Conservation (phyloP, 2,113 vertebrate genomes). For the Tachycineta bicolor region DNA sequence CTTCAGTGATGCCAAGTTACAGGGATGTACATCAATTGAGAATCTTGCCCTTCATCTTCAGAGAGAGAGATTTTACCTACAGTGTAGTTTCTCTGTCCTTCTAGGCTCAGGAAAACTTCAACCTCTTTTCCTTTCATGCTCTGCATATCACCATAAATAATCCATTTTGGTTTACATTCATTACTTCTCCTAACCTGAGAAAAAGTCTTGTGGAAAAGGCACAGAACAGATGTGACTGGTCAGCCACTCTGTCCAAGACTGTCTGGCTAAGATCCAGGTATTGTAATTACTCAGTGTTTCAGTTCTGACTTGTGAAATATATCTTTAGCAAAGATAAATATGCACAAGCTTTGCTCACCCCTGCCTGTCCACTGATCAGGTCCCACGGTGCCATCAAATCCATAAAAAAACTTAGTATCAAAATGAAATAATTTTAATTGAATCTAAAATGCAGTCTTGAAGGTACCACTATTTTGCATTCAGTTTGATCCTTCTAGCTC, state of each 20-base stretch:
- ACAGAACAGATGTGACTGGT: background rate
- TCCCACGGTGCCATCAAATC: background rate
- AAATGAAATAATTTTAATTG: background rate
- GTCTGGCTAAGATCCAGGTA: background rate
- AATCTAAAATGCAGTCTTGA: background rate
- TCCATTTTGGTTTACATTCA: background rate
- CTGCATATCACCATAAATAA: background rate
- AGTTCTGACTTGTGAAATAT: background rate
- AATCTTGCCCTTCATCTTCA: constrained; percentile 41
- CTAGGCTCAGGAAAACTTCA: background rate
- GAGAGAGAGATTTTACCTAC: background rate
- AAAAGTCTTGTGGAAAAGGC: background rate
- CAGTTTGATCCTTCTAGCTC: background rate
- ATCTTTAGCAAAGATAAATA: background rate
- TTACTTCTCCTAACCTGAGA: background rate
- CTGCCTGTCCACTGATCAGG: background rate
- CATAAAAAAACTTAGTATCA: background rate
- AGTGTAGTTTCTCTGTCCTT: background rate
- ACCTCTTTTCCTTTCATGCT: background rate
- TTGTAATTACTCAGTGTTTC: background rate
- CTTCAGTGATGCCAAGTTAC: constrained; percentile 32
- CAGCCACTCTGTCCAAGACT: background rate
- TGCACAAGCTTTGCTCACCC: background rate
- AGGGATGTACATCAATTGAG: constrained; percentile 44
- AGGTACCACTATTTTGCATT: background rate